These are phyloP conservation scores for Drosophila anomelani DNA, from an alignment of 2,888 invertebrate genomes.

Conservation along the genomic window DNA sequence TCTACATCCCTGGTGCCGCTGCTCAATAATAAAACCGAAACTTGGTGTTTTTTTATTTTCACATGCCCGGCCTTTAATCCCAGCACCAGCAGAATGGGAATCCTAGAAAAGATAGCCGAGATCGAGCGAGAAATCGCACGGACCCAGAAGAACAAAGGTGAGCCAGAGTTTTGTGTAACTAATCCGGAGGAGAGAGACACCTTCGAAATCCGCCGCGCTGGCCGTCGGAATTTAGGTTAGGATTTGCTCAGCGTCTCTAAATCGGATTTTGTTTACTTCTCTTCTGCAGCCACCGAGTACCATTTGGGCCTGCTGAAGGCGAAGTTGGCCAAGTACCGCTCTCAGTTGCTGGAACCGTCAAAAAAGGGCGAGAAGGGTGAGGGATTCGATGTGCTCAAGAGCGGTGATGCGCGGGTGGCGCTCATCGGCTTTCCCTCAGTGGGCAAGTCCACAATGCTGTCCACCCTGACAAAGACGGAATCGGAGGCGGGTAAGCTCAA, in stretches of 20 bases:
- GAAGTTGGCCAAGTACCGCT: conserved; percentile 96
- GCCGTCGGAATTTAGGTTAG: conserved; percentile 79
- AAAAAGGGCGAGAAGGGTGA: conserved; percentile 98
- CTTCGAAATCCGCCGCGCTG: conserved; percentile 61
- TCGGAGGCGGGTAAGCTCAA: conserved; percentile 89
- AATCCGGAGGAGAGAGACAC: background rate
- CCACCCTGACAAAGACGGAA: conserved; percentile 97
- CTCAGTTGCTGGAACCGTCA: conserved; percentile 96
- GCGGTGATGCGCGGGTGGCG: conserved; percentile 99
- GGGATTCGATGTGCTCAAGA: conserved; percentile 99
- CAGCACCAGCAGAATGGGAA: conserved; percentile 91
- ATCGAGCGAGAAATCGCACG: conserved; percentile 99
- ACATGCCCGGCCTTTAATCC: conserved; percentile 55
- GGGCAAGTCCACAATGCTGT: conserved; percentile 94
- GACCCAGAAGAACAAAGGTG: conserved; percentile 99
- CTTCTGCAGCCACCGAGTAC: conserved; percentile 95
- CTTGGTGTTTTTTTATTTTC: conserved; percentile 58
- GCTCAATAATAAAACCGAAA: conserved; percentile 37
- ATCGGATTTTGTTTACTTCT: conserved; percentile 24
- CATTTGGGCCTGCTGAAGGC: conserved; percentile 99
- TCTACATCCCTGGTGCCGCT: conserved; percentile 17
- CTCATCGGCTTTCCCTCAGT: conserved; percentile 98
- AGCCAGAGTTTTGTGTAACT: background rate
- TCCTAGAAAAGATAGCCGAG: conserved; percentile 99
- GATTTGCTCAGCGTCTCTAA: conserved; percentile 29